Base-by-base conservation (phyloP, 1,140 invertebrate species). In the Calycopis cecrops region DNA sequence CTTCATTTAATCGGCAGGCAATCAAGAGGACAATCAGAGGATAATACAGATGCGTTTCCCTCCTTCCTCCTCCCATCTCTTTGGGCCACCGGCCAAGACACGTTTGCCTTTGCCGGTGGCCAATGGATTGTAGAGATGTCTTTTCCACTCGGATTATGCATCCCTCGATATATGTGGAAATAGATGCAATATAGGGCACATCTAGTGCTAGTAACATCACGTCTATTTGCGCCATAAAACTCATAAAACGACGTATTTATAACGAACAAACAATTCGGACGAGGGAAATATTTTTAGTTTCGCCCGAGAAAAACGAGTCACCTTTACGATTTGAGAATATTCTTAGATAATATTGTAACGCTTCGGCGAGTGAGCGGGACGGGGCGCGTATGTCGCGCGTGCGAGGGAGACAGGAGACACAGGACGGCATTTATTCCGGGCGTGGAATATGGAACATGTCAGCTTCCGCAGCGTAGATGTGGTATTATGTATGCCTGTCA, bases 291-390 rank as follows among this genome's bases (percentile, higher is more conserved):
- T 35, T 9, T 38, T 38, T n/a, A 38, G 35, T 40, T 42, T 42
- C 28, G 16, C 55, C 9, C 9, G 48, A 53, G 37, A 44, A 53
- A 35, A 50, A 16, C 50, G 57, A 67, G 65, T 65, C 65, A 67
- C 62, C 62, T 67, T 62, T 58, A 55, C 54, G 57, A 62, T 62
- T 64, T 62, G 34, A 57, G 52, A 60, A 48, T 49, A 62, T 67
- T 64, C 55, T 48, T 59, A 35, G 50, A 17, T 35, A 50, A 59
- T 54, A 51, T n/a, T 18, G 54, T 59, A 50, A 47, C 52, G 40
- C 51, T 16, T 33, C 48, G 3, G 35, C 11, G 16, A 21, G 33
- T 12, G 35, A 40, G 34, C 17, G 49, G 11, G 8, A 4, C 8
- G 38, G 49, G 37, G 33, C 12, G 44, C 11, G 0, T 14, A 8